Conservation (phyloP, 2,888 invertebrate species). For the Schizotus pectinicornis region DNA sequence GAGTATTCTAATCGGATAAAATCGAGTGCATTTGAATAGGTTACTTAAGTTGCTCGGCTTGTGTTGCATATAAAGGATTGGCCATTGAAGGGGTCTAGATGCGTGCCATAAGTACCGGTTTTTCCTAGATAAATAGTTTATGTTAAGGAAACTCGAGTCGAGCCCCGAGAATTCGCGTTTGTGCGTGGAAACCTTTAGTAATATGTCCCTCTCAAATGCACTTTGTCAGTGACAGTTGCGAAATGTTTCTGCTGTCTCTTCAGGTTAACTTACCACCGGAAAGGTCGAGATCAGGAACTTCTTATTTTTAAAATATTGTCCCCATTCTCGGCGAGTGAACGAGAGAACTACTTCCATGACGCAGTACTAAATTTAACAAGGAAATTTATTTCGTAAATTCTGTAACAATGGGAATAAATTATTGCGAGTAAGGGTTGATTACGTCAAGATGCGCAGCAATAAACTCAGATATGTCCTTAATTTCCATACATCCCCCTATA, state of each 20-base stretch:
- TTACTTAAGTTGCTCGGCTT: slow-evolving; percentile 5
- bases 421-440: slow-evolving; percentile 8
- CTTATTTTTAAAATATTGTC: slow-evolving; percentile 37
- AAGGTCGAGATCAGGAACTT: slow-evolving; percentile 35
- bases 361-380: neutral
- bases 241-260: slow-evolving; percentile 40
- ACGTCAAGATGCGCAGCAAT: slow-evolving; percentile 23
- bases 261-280: slow-evolving; percentile 37
- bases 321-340: slow-evolving; percentile 16
- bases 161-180: slow-evolving; percentile 12
- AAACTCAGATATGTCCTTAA: slow-evolving; percentile 22
- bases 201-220: slow-evolving; percentile 31
- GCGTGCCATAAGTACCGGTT: slow-evolving; percentile 6
- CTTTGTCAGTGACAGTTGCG: slow-evolving; percentile 40
- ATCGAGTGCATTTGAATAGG: slow-evolving; percentile 25
- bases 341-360: neutral
- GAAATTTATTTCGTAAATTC: slow-evolving; percentile 1
- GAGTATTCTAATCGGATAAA: slow-evolving; percentile 20
- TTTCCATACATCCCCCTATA: slow-evolving; percentile 27
- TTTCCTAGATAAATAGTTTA: slow-evolving; percentile 24
- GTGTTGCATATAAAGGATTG: slow-evolving; percentile 3
- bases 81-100: slow-evolving; percentile 13
- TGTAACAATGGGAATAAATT: slow-evolving; percentile 16
- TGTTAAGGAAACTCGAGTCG: slow-evolving; percentile 23
- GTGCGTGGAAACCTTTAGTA: slow-evolving; percentile 23